phyloP scores from a whole-genome alignment of 2,113 vertebrate species.

The Tragelaphus buxtoni region DNA sequence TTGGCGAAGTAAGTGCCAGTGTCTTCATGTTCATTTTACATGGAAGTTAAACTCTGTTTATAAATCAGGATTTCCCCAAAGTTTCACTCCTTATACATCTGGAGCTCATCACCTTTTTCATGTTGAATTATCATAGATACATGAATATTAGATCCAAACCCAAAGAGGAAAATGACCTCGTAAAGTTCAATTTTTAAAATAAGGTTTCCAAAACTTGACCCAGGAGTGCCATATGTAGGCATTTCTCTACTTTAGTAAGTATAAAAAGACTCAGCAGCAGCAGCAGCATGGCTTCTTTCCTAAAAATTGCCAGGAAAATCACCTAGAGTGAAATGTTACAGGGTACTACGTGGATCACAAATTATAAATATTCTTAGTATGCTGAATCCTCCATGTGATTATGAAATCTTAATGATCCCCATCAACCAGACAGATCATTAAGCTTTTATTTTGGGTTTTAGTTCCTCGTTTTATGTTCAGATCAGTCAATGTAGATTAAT shows the following conservation, averaged over 20 bases:
- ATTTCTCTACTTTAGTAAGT: not conserved
- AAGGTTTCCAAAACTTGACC: not conserved
- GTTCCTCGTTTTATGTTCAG: not conserved
- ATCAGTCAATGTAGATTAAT: not conserved
- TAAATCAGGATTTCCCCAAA: not conserved
- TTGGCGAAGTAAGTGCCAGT: slow-evolving; percentile 83
- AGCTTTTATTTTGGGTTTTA: not conserved
- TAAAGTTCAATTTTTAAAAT: not conserved
- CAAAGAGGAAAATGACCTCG: not conserved
- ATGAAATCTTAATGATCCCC: not conserved
- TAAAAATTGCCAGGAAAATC: not conserved
- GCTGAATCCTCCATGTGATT: not conserved
- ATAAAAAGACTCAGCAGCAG: not conserved
- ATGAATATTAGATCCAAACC: not conserved
- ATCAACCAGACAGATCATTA: not conserved
- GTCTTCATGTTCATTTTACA: not conserved
- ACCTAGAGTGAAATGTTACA: not conserved
- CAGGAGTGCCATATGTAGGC: not conserved
- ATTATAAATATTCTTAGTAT: not conserved
- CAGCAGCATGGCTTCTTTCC: not conserved
- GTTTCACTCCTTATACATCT: not conserved
- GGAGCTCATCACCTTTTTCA: not conserved
- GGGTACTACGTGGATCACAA: not conserved
- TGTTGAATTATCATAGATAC: not conserved
- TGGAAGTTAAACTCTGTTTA: not conserved